A percentile compares a stretch with the other conserved stretches of the same genome.
phyloP scores from a whole-genome alignment of 2,888 invertebrate genomes.

The Cataglyphis albicans region DNA sequence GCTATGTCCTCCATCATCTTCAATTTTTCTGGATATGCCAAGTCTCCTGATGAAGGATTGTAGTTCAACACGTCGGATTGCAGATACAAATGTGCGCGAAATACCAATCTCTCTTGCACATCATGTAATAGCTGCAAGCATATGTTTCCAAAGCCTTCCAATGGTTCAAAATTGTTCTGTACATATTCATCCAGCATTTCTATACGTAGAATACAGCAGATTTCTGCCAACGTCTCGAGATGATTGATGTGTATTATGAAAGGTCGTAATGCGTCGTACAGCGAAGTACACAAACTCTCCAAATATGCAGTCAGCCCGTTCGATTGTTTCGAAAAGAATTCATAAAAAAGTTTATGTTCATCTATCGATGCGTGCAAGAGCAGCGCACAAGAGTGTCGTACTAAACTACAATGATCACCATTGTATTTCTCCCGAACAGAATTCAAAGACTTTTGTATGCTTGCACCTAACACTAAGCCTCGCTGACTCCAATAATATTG shows the following conservation, averaged over 20 bases:
- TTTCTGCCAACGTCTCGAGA: conserved; percentile 98
- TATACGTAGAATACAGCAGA: conserved; percentile 96
- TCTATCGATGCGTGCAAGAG: conserved; percentile 97
- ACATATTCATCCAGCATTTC: conserved; percentile 98
- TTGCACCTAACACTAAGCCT: conserved; percentile 87
- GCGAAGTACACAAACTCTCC: conserved; percentile 93
- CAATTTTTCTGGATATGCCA: conserved; percentile 98
- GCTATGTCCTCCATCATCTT: conserved; percentile 96
- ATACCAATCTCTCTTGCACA: conserved; percentile 98
- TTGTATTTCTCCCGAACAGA: conserved; percentile 87
- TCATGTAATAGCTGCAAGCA: conserved; percentile 95
- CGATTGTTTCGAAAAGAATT: conserved; percentile 93
- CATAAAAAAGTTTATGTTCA: conserved; percentile 95
- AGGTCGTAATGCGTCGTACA: conserved; percentile 97
- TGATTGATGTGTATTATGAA: conserved; percentile 98
- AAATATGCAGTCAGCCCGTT: conserved; percentile 91
- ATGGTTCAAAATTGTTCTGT: conserved; percentile 91
- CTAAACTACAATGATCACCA: conserved; percentile 93
- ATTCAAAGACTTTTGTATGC: conserved; percentile 86
- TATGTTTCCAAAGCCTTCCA: conserved; percentile 92
- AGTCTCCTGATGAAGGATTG: conserved; percentile 96
- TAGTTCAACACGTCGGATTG: conserved; percentile 96
- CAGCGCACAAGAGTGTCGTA: conserved; percentile 95
- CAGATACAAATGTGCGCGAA: conserved; percentile 97
- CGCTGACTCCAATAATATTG: conserved; percentile 93